Conservation (phyloP, 2,113 vertebrate species). For the Chaenocephalus aceratus region DNA sequence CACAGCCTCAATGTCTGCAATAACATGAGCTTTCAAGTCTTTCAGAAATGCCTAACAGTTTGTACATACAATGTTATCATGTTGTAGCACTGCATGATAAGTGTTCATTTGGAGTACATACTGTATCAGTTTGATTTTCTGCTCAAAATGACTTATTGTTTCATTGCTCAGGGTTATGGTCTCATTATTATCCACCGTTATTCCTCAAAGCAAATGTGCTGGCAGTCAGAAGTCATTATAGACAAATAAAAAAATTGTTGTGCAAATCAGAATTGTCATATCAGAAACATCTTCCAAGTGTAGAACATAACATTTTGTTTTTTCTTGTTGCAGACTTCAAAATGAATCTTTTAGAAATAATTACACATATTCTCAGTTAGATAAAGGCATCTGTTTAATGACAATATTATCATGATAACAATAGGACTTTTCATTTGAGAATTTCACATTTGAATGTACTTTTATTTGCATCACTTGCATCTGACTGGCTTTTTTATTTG, state of each 20-base stretch:
- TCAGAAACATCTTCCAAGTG: conserved; percentile 12
- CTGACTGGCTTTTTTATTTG: neutral
- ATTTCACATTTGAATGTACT: too few species aligned
- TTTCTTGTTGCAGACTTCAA: conserved; percentile 12
- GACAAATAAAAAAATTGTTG: conserved; percentile 33
- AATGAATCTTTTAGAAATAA: conserved; percentile 1
- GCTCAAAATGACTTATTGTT: conserved; percentile 18
- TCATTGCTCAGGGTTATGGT: conserved; percentile 26
- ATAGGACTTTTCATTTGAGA: neutral
- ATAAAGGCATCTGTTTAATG: neutral
- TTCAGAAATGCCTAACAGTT: neutral
- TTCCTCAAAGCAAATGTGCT: conserved; percentile 40
- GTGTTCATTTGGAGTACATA: conserved; percentile 8
- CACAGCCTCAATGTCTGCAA: neutral
- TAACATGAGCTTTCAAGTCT: conserved; percentile 12
- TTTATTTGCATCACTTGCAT: neutral
- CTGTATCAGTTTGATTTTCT: conserved; percentile 4
- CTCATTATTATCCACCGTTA: conserved; percentile 41
- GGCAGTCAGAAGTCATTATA: conserved; percentile 30
- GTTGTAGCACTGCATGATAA: neutral
- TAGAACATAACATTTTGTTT: conserved; percentile 12
- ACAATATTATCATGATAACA: neutral
- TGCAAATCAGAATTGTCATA: conserved; percentile 20
- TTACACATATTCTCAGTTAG: neutral
- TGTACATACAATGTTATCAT: neutral